A percentile compares a stretch with the other conserved stretches of the same genome.
Evolutionary conservation across 2,797 vertebrate species (phyloP).

Genomic region (Tauraco hartlaubi): DNA sequence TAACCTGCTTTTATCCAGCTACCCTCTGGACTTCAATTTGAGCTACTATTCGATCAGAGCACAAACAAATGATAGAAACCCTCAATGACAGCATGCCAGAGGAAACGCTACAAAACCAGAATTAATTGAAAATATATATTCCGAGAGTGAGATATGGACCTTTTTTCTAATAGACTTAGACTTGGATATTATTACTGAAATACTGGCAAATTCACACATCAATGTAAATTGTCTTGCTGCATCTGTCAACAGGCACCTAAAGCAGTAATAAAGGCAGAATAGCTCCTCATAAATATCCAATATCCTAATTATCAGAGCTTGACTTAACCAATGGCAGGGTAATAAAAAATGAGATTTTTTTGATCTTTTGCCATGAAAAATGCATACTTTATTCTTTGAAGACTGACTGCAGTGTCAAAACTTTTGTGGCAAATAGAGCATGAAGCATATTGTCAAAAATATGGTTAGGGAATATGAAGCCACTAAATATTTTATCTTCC

Average conservation of each 20-base stretch:
- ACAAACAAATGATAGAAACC: constrained; percentile 13
- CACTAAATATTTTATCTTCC: constrained; percentile 74
- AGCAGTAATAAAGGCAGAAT: constrained; percentile 79
- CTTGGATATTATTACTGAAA: constrained; percentile 73
- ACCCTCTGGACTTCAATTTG: constrained; percentile 59
- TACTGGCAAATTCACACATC: constrained; percentile 76
- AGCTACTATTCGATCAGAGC: constrained; percentile 14
- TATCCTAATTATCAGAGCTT: constrained; percentile 80
- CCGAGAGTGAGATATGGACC: constrained; percentile 45
- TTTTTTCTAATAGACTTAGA: constrained; percentile 66
- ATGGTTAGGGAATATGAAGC: constrained; percentile 70
- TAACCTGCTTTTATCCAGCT: constrained; percentile 58
- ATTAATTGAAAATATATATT: constrained; percentile 76
- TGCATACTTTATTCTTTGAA: constrained; percentile 63
- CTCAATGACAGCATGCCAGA: constrained; percentile 34
- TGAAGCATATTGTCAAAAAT: constrained; percentile 75
- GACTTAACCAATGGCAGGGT: constrained; percentile 76
- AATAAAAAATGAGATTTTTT: constrained; percentile 73
- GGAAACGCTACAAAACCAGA: constrained; percentile 48
- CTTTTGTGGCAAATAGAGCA: constrained; percentile 70
- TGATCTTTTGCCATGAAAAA: constrained; percentile 75
- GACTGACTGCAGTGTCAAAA: constrained; percentile 57
- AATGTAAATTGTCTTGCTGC: constrained; percentile 75
- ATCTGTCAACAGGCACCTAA: constrained; percentile 78
- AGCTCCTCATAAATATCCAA: constrained; percentile 80